Evolutionary conservation across 2,888 invertebrate species (phyloP).

Genomic region (Nipponacmea schrenckii): DNA sequence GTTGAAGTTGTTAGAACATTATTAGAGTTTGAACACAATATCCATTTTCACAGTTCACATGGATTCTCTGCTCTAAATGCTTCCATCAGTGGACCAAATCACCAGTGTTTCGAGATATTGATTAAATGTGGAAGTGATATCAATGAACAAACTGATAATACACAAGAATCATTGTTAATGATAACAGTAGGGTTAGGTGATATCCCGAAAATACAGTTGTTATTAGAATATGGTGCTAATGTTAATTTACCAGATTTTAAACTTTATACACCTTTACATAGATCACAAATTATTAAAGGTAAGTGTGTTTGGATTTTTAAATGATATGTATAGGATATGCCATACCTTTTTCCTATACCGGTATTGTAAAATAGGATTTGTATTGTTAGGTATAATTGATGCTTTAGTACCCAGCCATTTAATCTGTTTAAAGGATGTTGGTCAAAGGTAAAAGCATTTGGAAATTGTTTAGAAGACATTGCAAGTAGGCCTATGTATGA

Average conservation of each 20-base stretch:
- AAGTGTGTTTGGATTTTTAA: slow-evolving; percentile 9
- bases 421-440: no score
- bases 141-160: slow-evolving; percentile 21
- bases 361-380: no score
- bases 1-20: slow-evolving; percentile 32
- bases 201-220: slow-evolving; percentile 9
- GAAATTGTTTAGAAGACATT: no score
- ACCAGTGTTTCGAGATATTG: slow-evolving; percentile 32
- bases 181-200: slow-evolving; percentile 18
- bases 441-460: no score
- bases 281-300: slow-evolving; percentile 21
- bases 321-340: not conserved
- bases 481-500: no score
- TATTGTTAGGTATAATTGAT: no score
- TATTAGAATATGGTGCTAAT: slow-evolving; percentile 23
- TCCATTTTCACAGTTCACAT: not conserved
- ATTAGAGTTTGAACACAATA: slow-evolving; percentile 11
- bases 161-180: slow-evolving; percentile 20
- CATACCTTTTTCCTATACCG: not conserved
- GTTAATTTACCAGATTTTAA: slow-evolving; percentile 22
- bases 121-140: slow-evolving; percentile 35
- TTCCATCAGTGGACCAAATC: slow-evolving; percentile 39
- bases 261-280: slow-evolving; percentile 17
- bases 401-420: no score
- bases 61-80: slow-evolving; percentile 18